Evolutionary conservation across 1,140 invertebrate genomes (phyloP).

Genomic region (Saccostrea glomerata): DNA sequence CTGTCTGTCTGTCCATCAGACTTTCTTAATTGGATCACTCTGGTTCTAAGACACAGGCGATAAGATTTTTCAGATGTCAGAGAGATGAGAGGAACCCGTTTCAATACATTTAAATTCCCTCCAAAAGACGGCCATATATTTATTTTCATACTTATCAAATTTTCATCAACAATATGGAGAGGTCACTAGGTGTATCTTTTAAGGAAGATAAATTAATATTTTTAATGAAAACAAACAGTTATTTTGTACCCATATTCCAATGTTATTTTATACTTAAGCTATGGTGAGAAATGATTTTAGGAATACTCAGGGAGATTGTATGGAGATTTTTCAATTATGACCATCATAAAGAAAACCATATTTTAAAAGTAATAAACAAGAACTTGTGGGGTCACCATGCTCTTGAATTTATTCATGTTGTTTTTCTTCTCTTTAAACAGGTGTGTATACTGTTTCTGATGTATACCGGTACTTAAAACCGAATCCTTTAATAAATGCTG

Average conservation of each 20-base stretch:
- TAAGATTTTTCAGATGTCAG: not conserved
- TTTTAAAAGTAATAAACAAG: not conserved
- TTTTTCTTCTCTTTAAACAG: not conserved
- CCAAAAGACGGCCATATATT: not conserved
- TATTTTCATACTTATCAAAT: not conserved
- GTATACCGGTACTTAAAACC: not conserved
- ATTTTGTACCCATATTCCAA: not conserved
- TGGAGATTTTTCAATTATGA: not conserved
- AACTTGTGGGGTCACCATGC: not conserved
- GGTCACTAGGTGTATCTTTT: not conserved
- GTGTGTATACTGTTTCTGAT: not conserved
- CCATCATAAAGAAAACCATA: not conserved
- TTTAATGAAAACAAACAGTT: slow-evolving; percentile 9
- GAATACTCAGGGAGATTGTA: not conserved
- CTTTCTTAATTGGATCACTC: slow-evolving; percentile 17
- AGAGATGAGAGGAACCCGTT: not conserved
- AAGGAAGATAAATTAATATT: slow-evolving; percentile 17
- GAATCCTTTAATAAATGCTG: not conserved
- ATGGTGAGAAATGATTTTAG: slow-evolving; percentile 9
- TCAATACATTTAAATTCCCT: not conserved
- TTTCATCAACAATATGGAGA: not conserved
- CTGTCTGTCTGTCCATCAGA: slow-evolving; percentile 20
- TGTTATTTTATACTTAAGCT: not conserved
- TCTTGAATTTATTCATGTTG: not conserved
- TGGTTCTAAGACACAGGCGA: not conserved